Conservation (phyloP, 2,888 invertebrate genomes). For the Nebria brevicollis region DNA sequence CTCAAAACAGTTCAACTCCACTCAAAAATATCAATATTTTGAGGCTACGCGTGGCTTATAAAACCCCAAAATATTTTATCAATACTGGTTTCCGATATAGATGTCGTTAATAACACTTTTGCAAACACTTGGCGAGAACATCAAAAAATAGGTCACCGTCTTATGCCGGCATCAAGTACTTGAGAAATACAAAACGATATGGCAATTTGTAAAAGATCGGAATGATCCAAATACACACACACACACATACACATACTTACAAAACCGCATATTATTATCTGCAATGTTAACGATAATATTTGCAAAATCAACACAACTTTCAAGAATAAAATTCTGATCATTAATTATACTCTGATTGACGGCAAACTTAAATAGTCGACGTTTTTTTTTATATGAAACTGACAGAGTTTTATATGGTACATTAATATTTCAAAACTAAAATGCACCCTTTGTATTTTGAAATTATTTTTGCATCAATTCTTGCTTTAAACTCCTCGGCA, state of each 20-base stretch:
- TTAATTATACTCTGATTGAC: background rate
- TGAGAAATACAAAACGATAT: background rate
- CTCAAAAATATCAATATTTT: background rate
- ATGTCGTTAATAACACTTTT: conserved; percentile 17
- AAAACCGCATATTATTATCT: background rate
- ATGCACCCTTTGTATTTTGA: too few species aligned
- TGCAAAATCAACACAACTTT: background rate
- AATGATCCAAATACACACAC: background rate
- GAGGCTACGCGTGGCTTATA: background rate
- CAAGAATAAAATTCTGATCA: background rate
- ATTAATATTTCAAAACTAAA: background rate
- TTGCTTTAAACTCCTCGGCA: too few species aligned
- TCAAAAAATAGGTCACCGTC: conserved; percentile 15
- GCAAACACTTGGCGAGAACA: conserved; percentile 13
- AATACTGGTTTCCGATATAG: conserved; percentile 11
- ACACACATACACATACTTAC: background rate
- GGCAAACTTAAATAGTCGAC: background rate
- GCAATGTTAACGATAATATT: background rate
- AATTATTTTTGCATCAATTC: too few species aligned
- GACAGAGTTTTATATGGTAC: background rate
- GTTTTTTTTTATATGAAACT: background rate
- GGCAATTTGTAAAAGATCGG: background rate
- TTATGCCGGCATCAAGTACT: conserved; percentile 7
- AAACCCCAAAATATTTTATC: background rate
- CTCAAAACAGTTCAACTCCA: too few species aligned